phyloP scores from a whole-genome alignment of 2,888 invertebrate genomes.

The Patella depressa region DNA sequence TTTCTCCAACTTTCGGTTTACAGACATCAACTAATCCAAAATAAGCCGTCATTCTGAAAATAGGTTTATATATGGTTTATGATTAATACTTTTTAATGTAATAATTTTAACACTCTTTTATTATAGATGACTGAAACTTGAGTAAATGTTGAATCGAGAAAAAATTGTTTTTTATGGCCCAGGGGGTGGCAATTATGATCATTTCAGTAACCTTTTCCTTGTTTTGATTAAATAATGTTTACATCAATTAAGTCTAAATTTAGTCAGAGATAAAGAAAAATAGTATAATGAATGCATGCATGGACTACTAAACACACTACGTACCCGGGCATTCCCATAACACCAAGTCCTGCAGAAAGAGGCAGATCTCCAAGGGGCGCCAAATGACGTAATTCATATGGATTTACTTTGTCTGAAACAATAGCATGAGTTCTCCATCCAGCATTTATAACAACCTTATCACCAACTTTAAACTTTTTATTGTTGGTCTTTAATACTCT shows the following conservation, averaged over 20 bases:
- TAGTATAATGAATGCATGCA: no score
- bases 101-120: no score
- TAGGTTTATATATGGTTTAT: background rate
- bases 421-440: conserved; percentile 76
- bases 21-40: conserved; percentile 83
- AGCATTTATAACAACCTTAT: conserved; percentile 77
- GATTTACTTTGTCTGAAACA: conserved; percentile 20
- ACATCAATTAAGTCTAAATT: no score
- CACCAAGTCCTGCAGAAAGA: conserved; percentile 78
- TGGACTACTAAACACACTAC: conserved; percentile 27
- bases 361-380: conserved; percentile 74
- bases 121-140: no score
- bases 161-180: no score
- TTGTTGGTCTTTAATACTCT: conserved; percentile 81
- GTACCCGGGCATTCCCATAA: conserved; percentile 83
- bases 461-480: conserved; percentile 78
- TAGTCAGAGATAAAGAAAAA: no score
- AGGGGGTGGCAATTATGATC: no score
- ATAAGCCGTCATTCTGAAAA: conserved; percentile 74
- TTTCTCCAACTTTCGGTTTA: conserved; percentile 81
- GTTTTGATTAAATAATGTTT: no score
- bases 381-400: conserved; percentile 24
- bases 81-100: no score
- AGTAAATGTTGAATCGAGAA: no score
- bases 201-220: no score